phyloP scores from a whole-genome alignment of 2,113 vertebrate genomes.

The Platycercus adscitus region DNA sequence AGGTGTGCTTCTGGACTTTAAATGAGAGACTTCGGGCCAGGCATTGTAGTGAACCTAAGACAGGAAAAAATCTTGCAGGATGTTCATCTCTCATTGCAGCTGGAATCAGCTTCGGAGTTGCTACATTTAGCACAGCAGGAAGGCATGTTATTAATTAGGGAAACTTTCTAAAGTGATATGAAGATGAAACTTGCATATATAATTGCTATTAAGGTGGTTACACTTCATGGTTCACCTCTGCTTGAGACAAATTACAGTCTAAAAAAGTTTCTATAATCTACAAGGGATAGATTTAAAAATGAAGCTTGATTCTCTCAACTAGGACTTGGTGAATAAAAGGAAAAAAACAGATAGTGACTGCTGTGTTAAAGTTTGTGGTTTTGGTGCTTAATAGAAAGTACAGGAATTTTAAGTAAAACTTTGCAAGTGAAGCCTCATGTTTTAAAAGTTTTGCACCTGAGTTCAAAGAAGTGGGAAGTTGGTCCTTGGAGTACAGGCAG shows the following conservation, averaged over 20 bases:
- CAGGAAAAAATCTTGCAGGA: neutral
- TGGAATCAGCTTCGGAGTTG: neutral
- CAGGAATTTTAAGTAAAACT: neutral
- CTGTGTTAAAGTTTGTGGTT: neutral
- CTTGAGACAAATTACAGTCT: neutral
- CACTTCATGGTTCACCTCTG: neutral
- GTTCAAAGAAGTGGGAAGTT: neutral
- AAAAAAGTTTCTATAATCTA: neutral
- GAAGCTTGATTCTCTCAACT: neutral
- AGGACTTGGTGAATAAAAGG: neutral
- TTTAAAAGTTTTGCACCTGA: neutral
- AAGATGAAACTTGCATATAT: neutral
- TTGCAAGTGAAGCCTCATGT: neutral
- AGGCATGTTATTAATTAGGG: neutral
- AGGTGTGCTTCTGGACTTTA: neutral
- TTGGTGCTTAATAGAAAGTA: neutral
- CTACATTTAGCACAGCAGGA: neutral
- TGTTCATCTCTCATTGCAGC: neutral
- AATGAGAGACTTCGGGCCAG: neutral
- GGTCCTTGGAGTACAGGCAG: neutral
- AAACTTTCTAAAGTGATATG: neutral
- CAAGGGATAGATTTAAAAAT: neutral
- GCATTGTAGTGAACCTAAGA: neutral
- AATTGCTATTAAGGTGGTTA: constrained; percentile 13
- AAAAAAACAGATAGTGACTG: neutral